Conservation (phyloP, 2,797 vertebrate genomes). For the Sebastes vulpes region DNA sequence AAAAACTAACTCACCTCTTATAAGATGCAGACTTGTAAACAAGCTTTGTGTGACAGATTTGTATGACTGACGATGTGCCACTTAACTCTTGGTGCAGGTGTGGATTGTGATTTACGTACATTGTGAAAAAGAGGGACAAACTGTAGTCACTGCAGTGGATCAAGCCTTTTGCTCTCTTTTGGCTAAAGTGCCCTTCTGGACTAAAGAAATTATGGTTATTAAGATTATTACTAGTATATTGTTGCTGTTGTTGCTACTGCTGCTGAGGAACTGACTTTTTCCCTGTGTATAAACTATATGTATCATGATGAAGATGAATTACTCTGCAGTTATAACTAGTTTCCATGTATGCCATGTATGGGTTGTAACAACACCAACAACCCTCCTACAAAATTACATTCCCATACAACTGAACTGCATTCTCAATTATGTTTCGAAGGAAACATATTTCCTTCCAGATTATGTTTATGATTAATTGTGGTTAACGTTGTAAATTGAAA, state of each 20-base stretch:
- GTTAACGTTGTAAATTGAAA: no score
- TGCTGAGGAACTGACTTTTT: not conserved
- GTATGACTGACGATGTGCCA: slow-evolving; percentile 9
- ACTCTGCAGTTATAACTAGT: not conserved
- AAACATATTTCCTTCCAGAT: no score
- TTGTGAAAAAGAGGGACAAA: not conserved
- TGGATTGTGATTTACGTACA: slow-evolving; percentile 12
- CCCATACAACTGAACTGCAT: no score
- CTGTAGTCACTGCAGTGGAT: not conserved
- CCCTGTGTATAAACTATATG: not conserved
- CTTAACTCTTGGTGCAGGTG: slow-evolving; percentile 23
- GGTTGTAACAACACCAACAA: no score
- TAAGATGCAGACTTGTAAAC: slow-evolving; percentile 54
- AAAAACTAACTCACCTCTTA: slow-evolving; percentile 41
- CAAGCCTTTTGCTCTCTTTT: not conserved
- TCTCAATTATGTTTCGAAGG: no score
- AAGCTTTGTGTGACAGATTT: slow-evolving; percentile 39
- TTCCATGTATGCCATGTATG: no score
- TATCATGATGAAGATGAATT: not conserved
- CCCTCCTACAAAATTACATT: accelerated
- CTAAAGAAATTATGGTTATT: not conserved
- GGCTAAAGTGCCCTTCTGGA: not conserved
- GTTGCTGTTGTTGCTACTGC: not conserved
- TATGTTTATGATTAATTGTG: accelerated
- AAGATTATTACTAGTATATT: not conserved